Conservation (phyloP, 2,797 vertebrate species). For the Sebastes trivittatus region DNA sequence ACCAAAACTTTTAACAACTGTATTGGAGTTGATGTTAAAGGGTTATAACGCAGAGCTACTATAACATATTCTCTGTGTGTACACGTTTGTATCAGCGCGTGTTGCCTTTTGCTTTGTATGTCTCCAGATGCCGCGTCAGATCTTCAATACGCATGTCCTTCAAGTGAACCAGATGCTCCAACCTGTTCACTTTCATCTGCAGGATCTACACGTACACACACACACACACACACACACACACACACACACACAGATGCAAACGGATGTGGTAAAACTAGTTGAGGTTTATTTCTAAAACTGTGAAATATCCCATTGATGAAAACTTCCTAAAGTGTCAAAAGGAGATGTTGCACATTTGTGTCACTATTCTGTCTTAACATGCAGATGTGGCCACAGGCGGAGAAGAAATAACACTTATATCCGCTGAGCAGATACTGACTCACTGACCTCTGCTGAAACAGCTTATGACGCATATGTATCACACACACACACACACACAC, state of each 20-base stretch:
- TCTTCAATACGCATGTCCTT: constrained; percentile 83
- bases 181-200: constrained; percentile 84
- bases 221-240: neutral
- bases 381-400: constrained; percentile 39
- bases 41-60: neutral
- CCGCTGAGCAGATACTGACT: constrained; percentile 65
- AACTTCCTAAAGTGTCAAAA: neutral
- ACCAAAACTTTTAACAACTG: neutral
- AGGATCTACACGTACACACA: constrained; percentile 76
- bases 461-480: constrained; percentile 54
- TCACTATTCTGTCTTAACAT: constrained; percentile 24
- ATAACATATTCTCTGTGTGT: neutral
- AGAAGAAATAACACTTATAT: constrained; percentile 44
- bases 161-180: constrained; percentile 85
- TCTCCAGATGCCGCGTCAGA: constrained; percentile 74
- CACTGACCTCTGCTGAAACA: constrained; percentile 71
- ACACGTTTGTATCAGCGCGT: constrained; percentile 26
- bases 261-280: neutral
- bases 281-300: neutral
- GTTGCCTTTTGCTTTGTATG: constrained; percentile 66
- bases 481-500: constrained; percentile 6
- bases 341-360: constrained; percentile 8
- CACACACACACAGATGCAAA: neutral
- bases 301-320: neutral
- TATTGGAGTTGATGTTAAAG: neutral